These are phyloP conservation scores for Melangyna quadrimaculata DNA, from an alignment of 2,888 invertebrate genomes.

Conservation along the genomic window DNA sequence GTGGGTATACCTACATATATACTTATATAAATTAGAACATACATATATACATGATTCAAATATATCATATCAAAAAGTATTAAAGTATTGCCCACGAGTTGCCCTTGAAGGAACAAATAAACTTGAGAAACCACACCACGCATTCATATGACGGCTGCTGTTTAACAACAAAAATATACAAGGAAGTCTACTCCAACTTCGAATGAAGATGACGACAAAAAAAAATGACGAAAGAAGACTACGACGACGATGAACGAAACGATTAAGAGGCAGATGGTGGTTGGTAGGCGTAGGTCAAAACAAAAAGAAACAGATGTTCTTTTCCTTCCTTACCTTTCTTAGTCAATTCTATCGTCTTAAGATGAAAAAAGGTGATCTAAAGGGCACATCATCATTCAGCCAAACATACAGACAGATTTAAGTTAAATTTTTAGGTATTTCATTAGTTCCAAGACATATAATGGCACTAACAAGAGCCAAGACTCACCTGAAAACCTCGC, in stretches of 20 bases:
- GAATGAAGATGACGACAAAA: conserved; percentile 15
- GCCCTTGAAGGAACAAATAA: conserved; percentile 44
- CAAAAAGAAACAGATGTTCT: conserved; percentile 62
- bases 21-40: neutral
- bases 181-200: conserved; percentile 37
- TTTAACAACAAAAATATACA: conserved; percentile 14
- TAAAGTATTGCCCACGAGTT: conserved; percentile 42
- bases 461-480: neutral
- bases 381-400: neutral
- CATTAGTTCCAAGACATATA: neutral
- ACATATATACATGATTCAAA: neutral
- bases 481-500: conserved; percentile 66
- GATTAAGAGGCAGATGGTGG: conserved; percentile 42
- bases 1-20: too few relatives aligned
- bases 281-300: conserved; percentile 57
- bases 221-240: conserved; percentile 3
- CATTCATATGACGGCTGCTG: conserved; percentile 25
- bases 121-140: conserved; percentile 27
- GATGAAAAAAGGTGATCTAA: neutral
- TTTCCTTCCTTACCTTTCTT: conserved; percentile 18
- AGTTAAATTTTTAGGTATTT: neutral
- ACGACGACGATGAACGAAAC: too few relatives aligned
- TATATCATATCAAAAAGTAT: neutral
- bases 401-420: neutral
- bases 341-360: conserved; percentile 8